A percentile compares a stretch with the other conserved stretches of the same genome.
Conservation (phyloP, 23 tunicate genomes). For the Trididemnum nubilum region DNA sequence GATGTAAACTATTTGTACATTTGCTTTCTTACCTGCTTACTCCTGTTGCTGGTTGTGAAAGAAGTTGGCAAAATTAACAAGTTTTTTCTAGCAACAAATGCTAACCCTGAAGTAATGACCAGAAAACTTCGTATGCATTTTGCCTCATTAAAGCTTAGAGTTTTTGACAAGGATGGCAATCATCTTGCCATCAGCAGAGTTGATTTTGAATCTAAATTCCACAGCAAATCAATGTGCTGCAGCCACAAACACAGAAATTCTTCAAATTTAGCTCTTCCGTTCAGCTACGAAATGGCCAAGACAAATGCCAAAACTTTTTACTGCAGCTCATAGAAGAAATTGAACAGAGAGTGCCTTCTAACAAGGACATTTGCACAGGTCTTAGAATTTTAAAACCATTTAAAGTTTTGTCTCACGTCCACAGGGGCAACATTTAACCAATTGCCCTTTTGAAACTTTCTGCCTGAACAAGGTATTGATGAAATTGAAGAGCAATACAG, state of each 20-base stretch:
- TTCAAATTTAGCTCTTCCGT: background rate
- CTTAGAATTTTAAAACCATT: conserved; percentile 9
- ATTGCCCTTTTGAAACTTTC: conserved; percentile 15
- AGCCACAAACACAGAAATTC: too few species aligned
- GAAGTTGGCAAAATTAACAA: conserved; percentile 10
- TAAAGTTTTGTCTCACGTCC: conserved; percentile 24
- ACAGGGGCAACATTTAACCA: conserved; percentile 1
- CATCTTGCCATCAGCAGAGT: conserved; percentile 8
- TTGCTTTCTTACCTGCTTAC: conserved; percentile 4
- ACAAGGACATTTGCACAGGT: conserved; percentile 2
- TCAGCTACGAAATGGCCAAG: conserved; percentile 3
- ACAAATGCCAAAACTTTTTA: too few species aligned
- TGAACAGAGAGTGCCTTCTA: conserved; percentile 19
- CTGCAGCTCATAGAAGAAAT: conserved; percentile 1
- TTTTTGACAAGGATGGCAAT: conserved; percentile 5
- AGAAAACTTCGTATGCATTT: background rate
- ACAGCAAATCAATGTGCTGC: conserved; percentile 18
- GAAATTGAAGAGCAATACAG: too few species aligned
- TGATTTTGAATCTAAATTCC: background rate
- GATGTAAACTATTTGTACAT: conserved; percentile 5
- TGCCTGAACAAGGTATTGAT: conserved; percentile 1
- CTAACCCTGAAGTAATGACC: conserved; percentile 1
- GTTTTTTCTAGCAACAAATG: conserved; percentile 36
- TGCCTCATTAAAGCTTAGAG: conserved; percentile 8
- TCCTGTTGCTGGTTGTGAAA: background rate